These are phyloP conservation scores for Hylomyscus alleni DNA, from an alignment of 2,797 vertebrate species.

Conservation along the genomic window DNA sequence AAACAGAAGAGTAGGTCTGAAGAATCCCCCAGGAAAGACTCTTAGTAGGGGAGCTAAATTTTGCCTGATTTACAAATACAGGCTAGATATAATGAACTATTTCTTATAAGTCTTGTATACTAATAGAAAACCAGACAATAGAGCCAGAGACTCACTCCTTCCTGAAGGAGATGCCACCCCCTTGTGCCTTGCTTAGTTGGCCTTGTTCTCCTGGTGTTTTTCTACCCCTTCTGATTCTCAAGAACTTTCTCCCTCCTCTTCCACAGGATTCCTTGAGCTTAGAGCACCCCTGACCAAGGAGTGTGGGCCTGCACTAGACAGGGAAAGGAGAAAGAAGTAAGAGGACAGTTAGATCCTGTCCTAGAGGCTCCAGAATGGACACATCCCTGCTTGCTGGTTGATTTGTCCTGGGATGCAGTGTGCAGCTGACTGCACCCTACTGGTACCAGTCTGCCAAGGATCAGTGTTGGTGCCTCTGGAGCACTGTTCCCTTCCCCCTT, in stretches of 20 bases:
- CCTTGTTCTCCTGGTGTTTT: not conserved
- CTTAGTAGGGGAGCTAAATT: not conserved
- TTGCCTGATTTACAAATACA: slow-evolving; percentile 13
- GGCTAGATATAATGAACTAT: not conserved
- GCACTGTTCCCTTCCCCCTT: too few relatives aligned
- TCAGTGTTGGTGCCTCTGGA: not conserved
- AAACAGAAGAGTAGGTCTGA: not conserved
- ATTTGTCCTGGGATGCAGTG: not conserved
- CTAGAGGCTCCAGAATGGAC: not conserved
- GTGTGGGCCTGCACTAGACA: not conserved
- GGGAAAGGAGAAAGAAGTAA: not conserved
- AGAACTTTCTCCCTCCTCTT: not conserved
- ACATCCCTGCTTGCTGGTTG: too few relatives aligned
- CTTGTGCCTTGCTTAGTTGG: not conserved
- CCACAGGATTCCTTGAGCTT: not conserved
- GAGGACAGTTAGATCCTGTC: not conserved
- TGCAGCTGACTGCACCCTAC: not conserved
- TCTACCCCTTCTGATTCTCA: not conserved
- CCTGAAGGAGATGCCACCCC: not conserved
- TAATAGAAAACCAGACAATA: not conserved
- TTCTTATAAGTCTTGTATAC: not conserved
- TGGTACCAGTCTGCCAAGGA: not conserved
- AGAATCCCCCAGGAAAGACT: not conserved
- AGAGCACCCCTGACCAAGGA: not conserved
- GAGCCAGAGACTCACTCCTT: not conserved